Percentiles rank a stretch among this genome's conserved stretches.
Conservation (phyloP, 2,888 invertebrate species). For the Fabriciana adippe region DNA sequence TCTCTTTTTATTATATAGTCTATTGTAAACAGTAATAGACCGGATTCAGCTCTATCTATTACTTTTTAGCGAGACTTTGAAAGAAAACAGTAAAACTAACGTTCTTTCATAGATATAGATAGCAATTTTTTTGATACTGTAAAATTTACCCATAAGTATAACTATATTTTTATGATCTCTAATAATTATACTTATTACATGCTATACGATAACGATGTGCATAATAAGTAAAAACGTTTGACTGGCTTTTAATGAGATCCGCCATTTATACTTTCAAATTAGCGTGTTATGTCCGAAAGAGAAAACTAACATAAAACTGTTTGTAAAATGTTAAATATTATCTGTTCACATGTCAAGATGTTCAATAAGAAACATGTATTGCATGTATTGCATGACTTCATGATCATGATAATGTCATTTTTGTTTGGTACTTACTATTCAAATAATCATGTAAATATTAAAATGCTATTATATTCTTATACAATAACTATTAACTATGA, state of each 20-base stretch:
- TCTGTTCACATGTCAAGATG: constrained; percentile 11
- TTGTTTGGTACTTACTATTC: constrained; percentile 13
- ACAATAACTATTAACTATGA: neutral
- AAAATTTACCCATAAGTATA: no score
- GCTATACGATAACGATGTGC: neutral
- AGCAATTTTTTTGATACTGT: no score
- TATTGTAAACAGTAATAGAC: constrained; percentile 1
- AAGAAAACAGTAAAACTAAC: no score
- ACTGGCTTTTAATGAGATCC: constrained; percentile 4
- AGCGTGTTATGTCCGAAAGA: constrained; percentile 7
- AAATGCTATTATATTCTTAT: neutral
- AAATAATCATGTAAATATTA: constrained; percentile 20
- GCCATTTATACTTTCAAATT: constrained; percentile 13
- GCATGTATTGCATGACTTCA: constrained; percentile 24
- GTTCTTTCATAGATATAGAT: no score
- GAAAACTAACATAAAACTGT: constrained; percentile 12
- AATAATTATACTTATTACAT: no score
- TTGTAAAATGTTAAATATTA: constrained; percentile 4
- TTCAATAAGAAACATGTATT: constrained; percentile 13
- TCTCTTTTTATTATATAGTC: constrained; percentile 29
- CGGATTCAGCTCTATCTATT: neutral
- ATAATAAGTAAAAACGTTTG: constrained; percentile 11
- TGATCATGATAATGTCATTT: constrained; percentile 16
- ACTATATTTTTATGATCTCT: no score
- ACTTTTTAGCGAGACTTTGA: neutral